Conservation (phyloP, 2,797 vertebrate genomes). For the Champsocephalus gunnari region DNA sequence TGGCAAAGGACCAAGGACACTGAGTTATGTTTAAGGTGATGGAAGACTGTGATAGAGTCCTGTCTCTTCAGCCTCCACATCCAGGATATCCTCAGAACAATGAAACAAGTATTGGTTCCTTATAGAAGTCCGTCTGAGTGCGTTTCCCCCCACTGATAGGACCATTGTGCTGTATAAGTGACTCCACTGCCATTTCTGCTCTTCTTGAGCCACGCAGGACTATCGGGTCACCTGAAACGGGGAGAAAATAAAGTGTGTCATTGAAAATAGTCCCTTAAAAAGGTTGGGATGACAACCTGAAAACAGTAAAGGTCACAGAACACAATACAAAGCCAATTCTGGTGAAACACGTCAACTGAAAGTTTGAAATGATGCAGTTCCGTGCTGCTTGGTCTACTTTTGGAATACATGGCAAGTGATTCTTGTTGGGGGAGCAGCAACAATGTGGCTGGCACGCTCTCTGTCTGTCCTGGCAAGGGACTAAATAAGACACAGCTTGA, state of each 20-base stretch:
- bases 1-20: slow-evolving; percentile 47
- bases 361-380: slow-evolving; percentile 31
- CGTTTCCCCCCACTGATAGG: slow-evolving; percentile 51
- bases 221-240: slow-evolving; percentile 87
- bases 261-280: slow-evolving; percentile 28
- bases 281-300: slow-evolving; percentile 22
- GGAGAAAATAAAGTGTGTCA: slow-evolving; percentile 43
- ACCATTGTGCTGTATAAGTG: slow-evolving; percentile 69
- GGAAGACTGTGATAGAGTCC: slow-evolving; percentile 62
- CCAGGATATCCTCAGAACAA: slow-evolving; percentile 66
- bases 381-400: slow-evolving; percentile 17
- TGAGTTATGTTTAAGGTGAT: slow-evolving; percentile 59
- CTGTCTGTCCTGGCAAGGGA: slow-evolving; percentile 57
- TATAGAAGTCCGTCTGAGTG: slow-evolving; percentile 58
- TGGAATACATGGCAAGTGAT: slow-evolving; percentile 43
- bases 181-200: slow-evolving; percentile 35
- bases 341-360: slow-evolving; percentile 10
- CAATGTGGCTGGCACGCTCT: slow-evolving; percentile 43
- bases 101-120: slow-evolving; percentile 57
- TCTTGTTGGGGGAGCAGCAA: slow-evolving; percentile 51
- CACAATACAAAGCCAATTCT: neutral
- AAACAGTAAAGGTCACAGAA: slow-evolving; percentile 36
- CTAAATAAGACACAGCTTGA: slow-evolving; percentile 68
- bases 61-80: slow-evolving; percentile 53
- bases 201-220: slow-evolving; percentile 57